These are phyloP conservation scores for Tachina fera DNA, from an alignment of 2,888 invertebrate species.

Conservation along the genomic window DNA sequence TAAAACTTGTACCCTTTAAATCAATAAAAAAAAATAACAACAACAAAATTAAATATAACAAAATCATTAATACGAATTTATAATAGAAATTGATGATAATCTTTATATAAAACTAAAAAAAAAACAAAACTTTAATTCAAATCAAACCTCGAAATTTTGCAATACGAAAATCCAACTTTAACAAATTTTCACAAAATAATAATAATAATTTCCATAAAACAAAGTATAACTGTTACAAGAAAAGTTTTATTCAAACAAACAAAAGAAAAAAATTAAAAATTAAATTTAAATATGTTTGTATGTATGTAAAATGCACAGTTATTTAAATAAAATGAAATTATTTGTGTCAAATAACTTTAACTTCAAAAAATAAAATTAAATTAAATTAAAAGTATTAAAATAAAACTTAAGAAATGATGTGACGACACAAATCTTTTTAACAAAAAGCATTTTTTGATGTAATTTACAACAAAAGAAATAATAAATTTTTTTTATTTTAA, in stretches of 20 bases:
- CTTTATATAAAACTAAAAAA: constrained; percentile 42
- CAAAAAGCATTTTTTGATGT: constrained; percentile 65
- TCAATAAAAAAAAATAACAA: neutral
- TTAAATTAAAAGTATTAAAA: neutral
- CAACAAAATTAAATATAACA: constrained; percentile 27
- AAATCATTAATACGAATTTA: constrained; percentile 69
- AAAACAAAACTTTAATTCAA: neutral
- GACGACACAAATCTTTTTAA: constrained; percentile 47
- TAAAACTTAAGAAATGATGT: constrained; percentile 1
- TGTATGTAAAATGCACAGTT: constrained; percentile 64
- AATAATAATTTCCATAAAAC: constrained; percentile 5
- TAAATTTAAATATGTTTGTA: constrained; percentile 58
- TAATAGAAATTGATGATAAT: constrained; percentile 71
- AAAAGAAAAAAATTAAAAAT: constrained; percentile 10
- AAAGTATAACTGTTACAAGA: constrained; percentile 47
- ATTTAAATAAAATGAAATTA: constrained; percentile 47
- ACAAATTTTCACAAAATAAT: constrained; percentile 58
- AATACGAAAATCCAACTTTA: constrained; percentile 31
- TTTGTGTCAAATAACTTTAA: constrained; percentile 60
- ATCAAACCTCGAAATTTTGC: constrained; percentile 45
- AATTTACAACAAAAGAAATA: constrained; percentile 64
- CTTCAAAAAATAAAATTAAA: too few species aligned
- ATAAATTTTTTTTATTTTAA: constrained; percentile 60
- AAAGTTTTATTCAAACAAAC: constrained; percentile 24
- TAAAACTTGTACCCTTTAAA: constrained; percentile 40